Evolutionary conservation across 2,113 vertebrate genomes (phyloP).

Genomic region (Triplophysa dalaica): DNA sequence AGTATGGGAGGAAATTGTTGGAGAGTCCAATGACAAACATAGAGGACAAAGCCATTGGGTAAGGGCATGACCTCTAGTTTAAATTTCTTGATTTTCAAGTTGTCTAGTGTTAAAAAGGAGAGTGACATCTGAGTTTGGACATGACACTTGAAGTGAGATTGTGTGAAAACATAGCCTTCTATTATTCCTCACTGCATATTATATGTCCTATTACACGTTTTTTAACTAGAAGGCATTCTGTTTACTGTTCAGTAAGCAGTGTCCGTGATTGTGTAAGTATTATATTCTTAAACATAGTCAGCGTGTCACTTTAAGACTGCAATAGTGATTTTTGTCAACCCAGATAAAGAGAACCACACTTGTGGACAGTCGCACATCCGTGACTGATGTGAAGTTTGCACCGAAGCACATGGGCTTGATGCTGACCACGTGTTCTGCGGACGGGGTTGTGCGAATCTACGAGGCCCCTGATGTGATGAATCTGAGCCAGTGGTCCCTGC

Average conservation of each 20-base stretch:
- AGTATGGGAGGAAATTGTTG: constrained; percentile 98
- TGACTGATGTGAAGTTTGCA: constrained; percentile 98
- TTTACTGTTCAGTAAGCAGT: neutral
- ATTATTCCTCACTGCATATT: too few species aligned
- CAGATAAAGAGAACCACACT: constrained; percentile 98
- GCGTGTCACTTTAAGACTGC: neutral
- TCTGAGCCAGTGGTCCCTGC: constrained; percentile 96
- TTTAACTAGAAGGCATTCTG: too few species aligned
- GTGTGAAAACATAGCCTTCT: too few species aligned
- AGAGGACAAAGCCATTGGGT: constrained; percentile 97
- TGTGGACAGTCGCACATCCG: constrained; percentile 95
- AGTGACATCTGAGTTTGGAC: neutral
- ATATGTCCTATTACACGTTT: neutral
- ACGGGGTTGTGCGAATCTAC: constrained; percentile 94
- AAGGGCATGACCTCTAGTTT: constrained; percentile 50
- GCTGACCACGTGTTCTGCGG: constrained; percentile 94
- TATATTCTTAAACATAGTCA: neutral
- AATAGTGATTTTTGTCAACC: neutral
- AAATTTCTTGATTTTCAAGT: neutral
- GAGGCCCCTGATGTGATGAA: constrained; percentile 98
- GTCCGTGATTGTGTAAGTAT: too few species aligned
- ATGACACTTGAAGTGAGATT: too few species aligned
- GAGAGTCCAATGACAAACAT: constrained; percentile 96
- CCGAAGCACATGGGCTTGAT: constrained; percentile 98
- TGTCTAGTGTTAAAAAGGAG: neutral